Percentiles rank a stretch among this genome's conserved stretches.
Evolutionary conservation across 2,113 vertebrate genomes (phyloP).

Genomic region (Trinectes maculatus): DNA sequence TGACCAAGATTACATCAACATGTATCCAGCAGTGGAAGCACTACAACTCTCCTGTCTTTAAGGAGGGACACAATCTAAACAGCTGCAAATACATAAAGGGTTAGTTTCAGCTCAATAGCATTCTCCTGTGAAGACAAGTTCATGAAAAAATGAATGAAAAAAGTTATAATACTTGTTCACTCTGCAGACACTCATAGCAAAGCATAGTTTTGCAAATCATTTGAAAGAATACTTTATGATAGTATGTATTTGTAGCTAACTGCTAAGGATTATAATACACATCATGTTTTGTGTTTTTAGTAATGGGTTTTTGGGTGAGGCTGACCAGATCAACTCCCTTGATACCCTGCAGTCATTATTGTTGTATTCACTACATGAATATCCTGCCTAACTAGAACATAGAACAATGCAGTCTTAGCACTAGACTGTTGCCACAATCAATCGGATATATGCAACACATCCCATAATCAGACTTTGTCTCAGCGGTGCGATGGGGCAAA

Average conservation of each 20-base stretch:
- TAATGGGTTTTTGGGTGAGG: slow-evolving; percentile 12
- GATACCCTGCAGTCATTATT: slow-evolving; percentile 15
- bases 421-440: slow-evolving; percentile 11
- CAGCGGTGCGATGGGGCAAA: not conserved
- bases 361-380: slow-evolving; percentile 39
- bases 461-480: slow-evolving; percentile 5
- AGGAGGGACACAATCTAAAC: not conserved
- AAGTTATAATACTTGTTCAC: not conserved
- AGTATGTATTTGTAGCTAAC: not conserved
- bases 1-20: slow-evolving; percentile 14
- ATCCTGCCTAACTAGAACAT: slow-evolving; percentile 43
- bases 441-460: slow-evolving; percentile 20
- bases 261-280: not conserved
- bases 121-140: not conserved
- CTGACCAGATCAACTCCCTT: slow-evolving; percentile 1
- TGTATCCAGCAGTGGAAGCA: not conserved
- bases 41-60: slow-evolving; percentile 1
- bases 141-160: slow-evolving; percentile 6
- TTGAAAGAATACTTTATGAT: not conserved
- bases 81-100: slow-evolving; percentile 1
- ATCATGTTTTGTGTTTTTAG: not conserved
- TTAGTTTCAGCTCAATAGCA: no score
- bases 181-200: not conserved
- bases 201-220: not conserved
- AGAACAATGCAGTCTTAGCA: slow-evolving; percentile 17